Base-by-base conservation (phyloP, 2,888 invertebrate species). In the Acanthosepion pharaonis region DNA sequence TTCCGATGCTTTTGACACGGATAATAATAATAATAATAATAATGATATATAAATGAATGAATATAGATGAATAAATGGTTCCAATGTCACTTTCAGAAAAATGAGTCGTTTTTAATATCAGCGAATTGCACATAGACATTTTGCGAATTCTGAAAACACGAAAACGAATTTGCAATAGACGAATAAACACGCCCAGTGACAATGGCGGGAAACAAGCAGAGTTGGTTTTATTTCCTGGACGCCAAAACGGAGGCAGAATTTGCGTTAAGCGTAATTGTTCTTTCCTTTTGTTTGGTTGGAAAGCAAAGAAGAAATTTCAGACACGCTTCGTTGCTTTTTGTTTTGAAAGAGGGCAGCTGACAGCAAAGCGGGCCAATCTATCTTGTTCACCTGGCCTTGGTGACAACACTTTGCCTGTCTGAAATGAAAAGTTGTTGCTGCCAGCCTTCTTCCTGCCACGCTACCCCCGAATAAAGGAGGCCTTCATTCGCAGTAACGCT, bases 321-420 rank as follows among this genome's bases (percentile, higher is more conserved):
- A 78, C n/a, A 33, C 78, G 78, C 78, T 78, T 33, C 15, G 78
- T 78, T 78, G 78, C 4, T 18, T 78, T 78, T 78, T 78, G 15
- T n/a, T 78, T 78, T 78, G n/a, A 33, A 78, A 33, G n/a, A n/a
- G 78, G 78, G 78, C n/a, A 78, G 78, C 78, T 78, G 78, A 78
- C 78, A 78, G n/a, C 78, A n/a, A 5, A 5, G 78, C 78, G 78
- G n/a, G 11, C n/a, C 78, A 78, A 78, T 78, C n/a, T 78, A 33
- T 78, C 78, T 78, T 78, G n/a, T 78, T 78, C 78, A 78, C 78
- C 78, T 78, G 78, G 78, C n/a, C n/a, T 23, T 23, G n/a, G n/a
- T n/a, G 18, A n/a, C n/a, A 78, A n/a, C 33, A 15, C 78, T n/a
- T 78, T 78, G n/a, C 78, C 18, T n/a, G n/a, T 78, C 11, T n/a